Evolutionary conservation across 2,797 vertebrate genomes (phyloP), one percentile per base, ranked within the genome.

Genomic region (Macroramphosus scolopax): DNA sequence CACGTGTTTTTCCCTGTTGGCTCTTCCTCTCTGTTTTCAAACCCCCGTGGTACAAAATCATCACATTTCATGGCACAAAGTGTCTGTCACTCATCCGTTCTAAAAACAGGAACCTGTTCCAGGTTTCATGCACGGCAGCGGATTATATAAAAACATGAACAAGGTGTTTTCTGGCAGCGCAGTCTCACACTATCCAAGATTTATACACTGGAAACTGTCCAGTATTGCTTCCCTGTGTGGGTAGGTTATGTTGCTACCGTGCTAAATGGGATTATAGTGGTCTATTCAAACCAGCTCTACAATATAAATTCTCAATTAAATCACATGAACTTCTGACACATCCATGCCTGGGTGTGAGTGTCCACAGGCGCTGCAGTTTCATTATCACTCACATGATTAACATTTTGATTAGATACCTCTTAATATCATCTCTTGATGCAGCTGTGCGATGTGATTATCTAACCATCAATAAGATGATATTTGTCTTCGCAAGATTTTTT

Each of bases 181-280:
- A 28, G n/a, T n/a, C n/a, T n/a, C n/a, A 38, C 36, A 10, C 46
- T 29, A 10, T 47, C 5, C 15, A 46, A 29, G 34, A 20, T 9
- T 4, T 9, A 11, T 4, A 8, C 10, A 8, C 26, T 4, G 4
- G 9, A 2, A 6, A 35, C 43, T 46, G 51, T 68, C 63, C 61
- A 32, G 79, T 68, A 72, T 4, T 44, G 38, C 31, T 46, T 34
- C 65, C 1, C 2, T 71, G 72, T 75, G 71, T 78, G 78, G 71
- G 69, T 20, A 60, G 54, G 39, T 68, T 59, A 47, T 51, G 51
- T 28, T 61, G 51, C 54, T 64, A 49, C 54, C 44, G 36, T 48
- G 57, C 37, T 55, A 50, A 76, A 83, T 70, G 38, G 60, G 73
- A 81, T 80, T 75, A 79, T 43, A 34, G 42, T 5, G 18, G 42